Evolutionary conservation across 1,140 invertebrate genomes (phyloP), one percentile per base, ranked within the genome.

Genomic region (Tenebrio molitor): DNA sequence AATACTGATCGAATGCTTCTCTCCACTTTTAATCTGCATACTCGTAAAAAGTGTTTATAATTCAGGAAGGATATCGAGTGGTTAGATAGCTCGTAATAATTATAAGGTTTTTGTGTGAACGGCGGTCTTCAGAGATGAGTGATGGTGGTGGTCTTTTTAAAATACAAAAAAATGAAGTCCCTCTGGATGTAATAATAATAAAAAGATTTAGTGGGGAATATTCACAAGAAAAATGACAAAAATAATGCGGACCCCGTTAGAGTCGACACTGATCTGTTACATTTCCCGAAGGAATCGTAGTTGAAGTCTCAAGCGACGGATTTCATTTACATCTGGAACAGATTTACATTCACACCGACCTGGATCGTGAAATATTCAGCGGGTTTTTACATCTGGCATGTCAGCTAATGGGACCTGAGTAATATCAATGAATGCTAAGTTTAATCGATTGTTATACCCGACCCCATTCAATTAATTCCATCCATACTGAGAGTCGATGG

Each of bases 291-390:
- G 70, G 78, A 78, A 76, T 76, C 74, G 72, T 76, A 76, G 72
- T 76, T 74, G 72, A 76, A 76, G 74, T 77, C 74, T 74, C 76
- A 66, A 70, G 74, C 74, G 76, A 73, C 73, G 78, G 78, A 79
- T 79, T 79, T 76, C 78, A 79, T 79, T 79, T 79, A 79, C 78
- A 79, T 79, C 75, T 75, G 64, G 78, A 77, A 77, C 78, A 79
- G 76, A 79, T 79, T 79, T 79, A 79, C 76, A 78, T 78, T 79
- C 77, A 70, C 75, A 69, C 76, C 75, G 75, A 69, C 74, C 66
- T 71, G 74, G 64, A 74, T 73, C 68, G 65, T 78, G 71, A 78
- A 77, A 78, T 78, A 78, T 78, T 78, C 77, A 78, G 72, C 71
- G 73, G 72, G 69, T 77, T 78, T 78, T 78, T 78, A 65, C 72